Evolutionary conservation across 1,140 invertebrate genomes (phyloP).

Genomic region (Diabrotica virgifera): DNA sequence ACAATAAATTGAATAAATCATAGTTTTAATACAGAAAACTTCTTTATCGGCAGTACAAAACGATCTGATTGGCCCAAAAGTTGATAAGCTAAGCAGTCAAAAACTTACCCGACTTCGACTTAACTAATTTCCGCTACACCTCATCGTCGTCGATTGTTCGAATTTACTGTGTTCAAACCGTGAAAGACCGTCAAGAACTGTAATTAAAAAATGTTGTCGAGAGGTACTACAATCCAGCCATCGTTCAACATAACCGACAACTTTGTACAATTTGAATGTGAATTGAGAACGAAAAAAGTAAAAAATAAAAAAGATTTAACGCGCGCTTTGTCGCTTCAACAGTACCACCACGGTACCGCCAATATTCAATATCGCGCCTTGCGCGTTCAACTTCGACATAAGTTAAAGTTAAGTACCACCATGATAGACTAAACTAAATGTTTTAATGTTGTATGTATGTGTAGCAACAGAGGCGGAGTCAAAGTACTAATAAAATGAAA

Average conservation of each 20-base stretch:
- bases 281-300: slow-evolving; percentile 7
- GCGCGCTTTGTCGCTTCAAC: slow-evolving; percentile 1
- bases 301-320: background rate
- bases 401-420: too few relatives aligned
- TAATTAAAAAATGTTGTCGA: background rate
- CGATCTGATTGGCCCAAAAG: too few relatives aligned
- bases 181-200: too few relatives aligned
- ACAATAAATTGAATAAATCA: too few relatives aligned
- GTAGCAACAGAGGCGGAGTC: background rate
- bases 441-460: background rate
- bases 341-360: background rate
- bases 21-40: too few relatives aligned
- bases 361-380: slow-evolving; percentile 2
- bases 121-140: too few relatives aligned
- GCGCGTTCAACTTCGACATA: background rate
- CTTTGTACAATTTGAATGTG: slow-evolving; percentile 11
- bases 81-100: too few relatives aligned
- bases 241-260: background rate
- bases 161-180: too few relatives aligned
- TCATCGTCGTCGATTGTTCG: too few relatives aligned
- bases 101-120: too few relatives aligned
- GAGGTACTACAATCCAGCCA: background rate
- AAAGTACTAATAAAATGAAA: too few relatives aligned
- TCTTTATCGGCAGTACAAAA: too few relatives aligned
- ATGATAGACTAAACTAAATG: background rate